These are phyloP conservation scores for Drosophila lacicola DNA, from an alignment of 2,888 invertebrate genomes.

Conservation along the genomic window DNA sequence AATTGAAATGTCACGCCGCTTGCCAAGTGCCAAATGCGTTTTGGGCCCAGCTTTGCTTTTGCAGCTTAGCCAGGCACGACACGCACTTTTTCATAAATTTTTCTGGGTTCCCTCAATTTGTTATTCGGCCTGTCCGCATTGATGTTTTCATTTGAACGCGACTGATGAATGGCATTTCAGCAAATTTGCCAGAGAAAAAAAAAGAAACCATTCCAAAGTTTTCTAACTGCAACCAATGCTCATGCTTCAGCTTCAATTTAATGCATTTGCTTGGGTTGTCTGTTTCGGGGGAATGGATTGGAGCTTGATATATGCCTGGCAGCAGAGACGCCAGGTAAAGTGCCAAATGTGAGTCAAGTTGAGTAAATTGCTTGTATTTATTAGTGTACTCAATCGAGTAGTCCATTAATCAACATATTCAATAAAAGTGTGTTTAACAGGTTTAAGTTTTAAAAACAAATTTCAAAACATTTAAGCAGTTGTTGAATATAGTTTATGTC, in stretches of 20 bases:
- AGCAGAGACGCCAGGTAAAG: slow-evolving; percentile 16
- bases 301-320: slow-evolving; percentile 33
- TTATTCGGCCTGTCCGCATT: slow-evolving; percentile 23
- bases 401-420: slow-evolving; percentile 29
- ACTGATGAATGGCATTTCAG: slow-evolving; percentile 67
- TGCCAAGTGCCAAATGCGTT: slow-evolving; percentile 70
- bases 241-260: slow-evolving; percentile 28
- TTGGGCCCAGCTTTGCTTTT: slow-evolving; percentile 24
- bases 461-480: slow-evolving; percentile 35
- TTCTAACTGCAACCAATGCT: slow-evolving; percentile 36
- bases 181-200: slow-evolving; percentile 23
- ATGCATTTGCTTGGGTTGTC: slow-evolving; percentile 19
- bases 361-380: neutral
- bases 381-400: slow-evolving; percentile 8
- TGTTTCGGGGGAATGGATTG: slow-evolving; percentile 13
- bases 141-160: slow-evolving; percentile 63
- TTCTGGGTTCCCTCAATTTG: slow-evolving; percentile 13
- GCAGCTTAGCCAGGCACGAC: slow-evolving; percentile 54
- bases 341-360: slow-evolving; percentile 28
- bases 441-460: neutral
- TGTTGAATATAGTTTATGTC: neutral
- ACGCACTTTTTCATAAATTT: slow-evolving; percentile 68
- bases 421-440: neutral
- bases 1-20: slow-evolving; percentile 81
- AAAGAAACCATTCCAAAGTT: slow-evolving; percentile 28